Conservation (phyloP, 2,888 invertebrate genomes). For the Exephanes ischioxanthus region DNA sequence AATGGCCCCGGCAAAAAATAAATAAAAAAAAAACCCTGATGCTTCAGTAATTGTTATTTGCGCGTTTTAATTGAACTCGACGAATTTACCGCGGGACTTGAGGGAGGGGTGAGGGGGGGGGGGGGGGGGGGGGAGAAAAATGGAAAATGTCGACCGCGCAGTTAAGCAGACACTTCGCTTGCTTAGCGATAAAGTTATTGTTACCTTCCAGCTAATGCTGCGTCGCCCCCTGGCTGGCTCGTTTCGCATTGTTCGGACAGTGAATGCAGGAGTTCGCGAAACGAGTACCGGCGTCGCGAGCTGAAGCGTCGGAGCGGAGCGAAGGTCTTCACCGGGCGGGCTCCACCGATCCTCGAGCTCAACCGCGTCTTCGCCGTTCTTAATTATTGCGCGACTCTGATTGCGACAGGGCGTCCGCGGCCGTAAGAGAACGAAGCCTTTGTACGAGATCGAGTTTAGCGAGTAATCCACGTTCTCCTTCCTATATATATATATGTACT, state of each 20-base stretch:
- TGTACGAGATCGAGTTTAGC: conserved; percentile 62
- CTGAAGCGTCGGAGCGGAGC: background rate
- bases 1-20: background rate
- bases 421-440: conserved; percentile 50
- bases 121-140: background rate
- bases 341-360: background rate
- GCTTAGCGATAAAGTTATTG: conserved; percentile 45
- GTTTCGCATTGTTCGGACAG: conserved; percentile 41
- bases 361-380: conserved; percentile 43
- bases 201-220: conserved; percentile 37
- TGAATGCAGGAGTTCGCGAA: conserved; percentile 19
- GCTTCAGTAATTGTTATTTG: conserved; percentile 32
- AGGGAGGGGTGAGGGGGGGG: background rate
- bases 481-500: conserved; percentile 31
- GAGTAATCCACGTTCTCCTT: conserved; percentile 52
- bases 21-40: background rate
- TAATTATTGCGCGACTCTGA: conserved; percentile 61
- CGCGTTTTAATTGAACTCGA: background rate
- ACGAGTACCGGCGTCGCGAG: conserved; percentile 15
- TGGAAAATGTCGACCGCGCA: background rate
- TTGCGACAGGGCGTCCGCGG: conserved; percentile 38
- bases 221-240: conserved; percentile 14
- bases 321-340: conserved; percentile 1
- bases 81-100: background rate
- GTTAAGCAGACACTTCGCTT: conserved; percentile 31